Percentiles rank a stretch among this genome's conserved stretches.
These are phyloP conservation scores for Bujurquina vittata DNA, from an alignment of 2,113 vertebrate genomes.

Conservation along the genomic window DNA sequence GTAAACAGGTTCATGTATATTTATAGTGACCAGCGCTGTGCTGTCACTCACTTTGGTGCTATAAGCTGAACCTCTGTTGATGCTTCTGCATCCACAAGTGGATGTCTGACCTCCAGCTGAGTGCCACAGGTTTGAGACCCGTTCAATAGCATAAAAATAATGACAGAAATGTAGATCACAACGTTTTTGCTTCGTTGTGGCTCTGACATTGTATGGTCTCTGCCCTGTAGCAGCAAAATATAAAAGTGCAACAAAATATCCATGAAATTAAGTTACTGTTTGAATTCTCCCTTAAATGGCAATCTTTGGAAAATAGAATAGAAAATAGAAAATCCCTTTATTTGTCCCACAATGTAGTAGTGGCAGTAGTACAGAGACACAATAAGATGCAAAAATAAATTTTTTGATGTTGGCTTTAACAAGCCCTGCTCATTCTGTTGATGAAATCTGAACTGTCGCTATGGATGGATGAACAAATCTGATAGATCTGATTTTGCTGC, in stretches of 20 bases:
- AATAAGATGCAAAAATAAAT: too few relatives aligned
- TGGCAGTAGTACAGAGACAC: too few relatives aligned
- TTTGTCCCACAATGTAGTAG: too few relatives aligned
- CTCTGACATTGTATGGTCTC: neutral
- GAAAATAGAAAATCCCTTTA: too few relatives aligned
- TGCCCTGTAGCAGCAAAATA: neutral
- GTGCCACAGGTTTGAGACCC: neutral
- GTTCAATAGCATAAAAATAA: neutral
- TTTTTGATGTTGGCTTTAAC: neutral
- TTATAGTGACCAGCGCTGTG: slow-evolving; percentile 57
- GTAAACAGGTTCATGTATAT: slow-evolving; percentile 70
- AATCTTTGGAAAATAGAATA: too few relatives aligned
- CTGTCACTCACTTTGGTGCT: slow-evolving; percentile 58
- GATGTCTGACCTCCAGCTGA: neutral
- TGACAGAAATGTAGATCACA: neutral
- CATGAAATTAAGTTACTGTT: neutral
- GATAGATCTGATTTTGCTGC: neutral
- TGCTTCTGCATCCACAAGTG: slow-evolving; percentile 18
- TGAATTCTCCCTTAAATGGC: neutral
- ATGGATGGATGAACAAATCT: neutral
- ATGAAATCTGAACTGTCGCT: neutral
- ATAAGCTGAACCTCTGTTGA: slow-evolving; percentile 33
- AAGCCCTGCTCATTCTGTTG: neutral
- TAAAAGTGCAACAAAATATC: neutral
- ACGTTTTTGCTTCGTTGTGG: neutral